Percentiles rank a stretch among this genome's conserved stretches.
Evolutionary conservation across 2,888 invertebrate species (phyloP).

Genomic region (Parnassius mnemosyne): DNA sequence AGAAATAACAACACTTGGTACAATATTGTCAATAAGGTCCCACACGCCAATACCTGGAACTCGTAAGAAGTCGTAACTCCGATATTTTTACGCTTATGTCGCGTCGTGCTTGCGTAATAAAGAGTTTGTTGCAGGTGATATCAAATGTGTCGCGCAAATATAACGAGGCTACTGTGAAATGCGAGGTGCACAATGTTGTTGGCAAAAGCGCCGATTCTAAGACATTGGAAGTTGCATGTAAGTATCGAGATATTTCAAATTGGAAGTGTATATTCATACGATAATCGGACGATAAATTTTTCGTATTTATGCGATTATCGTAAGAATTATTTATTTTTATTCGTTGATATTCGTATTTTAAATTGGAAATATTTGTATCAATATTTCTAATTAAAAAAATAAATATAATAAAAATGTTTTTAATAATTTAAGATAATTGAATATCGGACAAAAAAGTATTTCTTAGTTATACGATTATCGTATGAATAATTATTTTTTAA

Average conservation of each 20-base stretch:
- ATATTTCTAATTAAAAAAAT: too few relatives aligned
- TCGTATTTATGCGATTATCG: too few relatives aligned
- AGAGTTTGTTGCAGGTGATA: constrained; percentile 74
- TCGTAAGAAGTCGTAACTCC: constrained; percentile 15
- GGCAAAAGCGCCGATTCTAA: constrained; percentile 95
- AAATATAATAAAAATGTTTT: too few relatives aligned
- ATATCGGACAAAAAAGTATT: too few relatives aligned
- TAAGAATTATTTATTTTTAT: too few relatives aligned
- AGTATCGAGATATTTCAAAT: constrained; percentile 68
- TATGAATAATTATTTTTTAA: too few relatives aligned
- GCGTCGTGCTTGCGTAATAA: constrained; percentile 19
- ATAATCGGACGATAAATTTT: too few relatives aligned
- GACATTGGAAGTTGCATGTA: constrained; percentile 94
- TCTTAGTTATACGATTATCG: too few relatives aligned
- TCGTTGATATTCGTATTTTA: too few relatives aligned
- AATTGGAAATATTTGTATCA: too few relatives aligned
- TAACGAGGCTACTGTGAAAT: constrained; percentile 94
- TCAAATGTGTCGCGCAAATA: constrained; percentile 89
- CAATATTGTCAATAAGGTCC: constrained; percentile 21
- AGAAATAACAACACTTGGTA: constrained; percentile 5
- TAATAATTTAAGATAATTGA: too few relatives aligned
- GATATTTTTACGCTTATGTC: constrained; percentile 18
- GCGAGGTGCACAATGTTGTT: constrained; percentile 94
- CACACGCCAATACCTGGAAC: constrained; percentile 7
- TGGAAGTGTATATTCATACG: too few relatives aligned